Evolutionary conservation across 1,140 invertebrate genomes (phyloP).

Genomic region (Drosophila auraria): DNA sequence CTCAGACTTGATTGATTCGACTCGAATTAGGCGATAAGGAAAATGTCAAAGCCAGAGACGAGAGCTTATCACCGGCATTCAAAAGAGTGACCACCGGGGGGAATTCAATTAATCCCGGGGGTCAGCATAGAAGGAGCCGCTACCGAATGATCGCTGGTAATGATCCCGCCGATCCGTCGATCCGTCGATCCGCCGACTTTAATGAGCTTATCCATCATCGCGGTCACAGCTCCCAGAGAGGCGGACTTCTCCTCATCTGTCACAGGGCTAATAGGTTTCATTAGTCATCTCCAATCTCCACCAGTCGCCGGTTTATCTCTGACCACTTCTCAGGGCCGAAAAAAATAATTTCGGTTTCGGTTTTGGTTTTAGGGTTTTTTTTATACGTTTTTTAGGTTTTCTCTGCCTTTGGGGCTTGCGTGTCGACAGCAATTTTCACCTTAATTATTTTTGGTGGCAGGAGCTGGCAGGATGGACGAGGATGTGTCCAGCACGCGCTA

Average conservation of each 20-base stretch:
- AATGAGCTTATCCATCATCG: slow-evolving; percentile 82
- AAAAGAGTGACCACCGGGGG: slow-evolving; percentile 54
- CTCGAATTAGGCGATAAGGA: slow-evolving; percentile 49
- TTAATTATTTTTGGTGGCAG: slow-evolving; percentile 75
- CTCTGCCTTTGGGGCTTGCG: slow-evolving; percentile 58
- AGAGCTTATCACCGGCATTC: slow-evolving; percentile 21
- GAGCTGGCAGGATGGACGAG: slow-evolving; percentile 22
- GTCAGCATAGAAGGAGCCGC: slow-evolving; percentile 49
- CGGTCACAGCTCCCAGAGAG: slow-evolving; percentile 38
- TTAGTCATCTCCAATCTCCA: slow-evolving; percentile 73
- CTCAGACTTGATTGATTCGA: slow-evolving; percentile 46
- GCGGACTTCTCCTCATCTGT: slow-evolving; percentile 62
- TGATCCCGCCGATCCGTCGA: slow-evolving; percentile 18
- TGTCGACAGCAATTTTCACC: slow-evolving; percentile 83
- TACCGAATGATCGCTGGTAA: slow-evolving; percentile 49
- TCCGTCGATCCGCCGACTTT: slow-evolving; percentile 38
- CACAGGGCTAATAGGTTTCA: slow-evolving; percentile 81
- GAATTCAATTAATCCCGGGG: slow-evolving; percentile 71
- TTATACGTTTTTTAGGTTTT: slow-evolving; percentile 18
- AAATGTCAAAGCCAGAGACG: slow-evolving; percentile 49
- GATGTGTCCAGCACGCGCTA: slow-evolving; percentile 78
- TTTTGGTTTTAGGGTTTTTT: slow-evolving; percentile 17
- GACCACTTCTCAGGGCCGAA: slow-evolving; percentile 68
- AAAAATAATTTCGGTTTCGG: slow-evolving; percentile 33
- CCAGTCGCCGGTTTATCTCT: slow-evolving; percentile 55